Conservation (phyloP, 2,113 vertebrate species). For the Gracilinanus agilis region DNA sequence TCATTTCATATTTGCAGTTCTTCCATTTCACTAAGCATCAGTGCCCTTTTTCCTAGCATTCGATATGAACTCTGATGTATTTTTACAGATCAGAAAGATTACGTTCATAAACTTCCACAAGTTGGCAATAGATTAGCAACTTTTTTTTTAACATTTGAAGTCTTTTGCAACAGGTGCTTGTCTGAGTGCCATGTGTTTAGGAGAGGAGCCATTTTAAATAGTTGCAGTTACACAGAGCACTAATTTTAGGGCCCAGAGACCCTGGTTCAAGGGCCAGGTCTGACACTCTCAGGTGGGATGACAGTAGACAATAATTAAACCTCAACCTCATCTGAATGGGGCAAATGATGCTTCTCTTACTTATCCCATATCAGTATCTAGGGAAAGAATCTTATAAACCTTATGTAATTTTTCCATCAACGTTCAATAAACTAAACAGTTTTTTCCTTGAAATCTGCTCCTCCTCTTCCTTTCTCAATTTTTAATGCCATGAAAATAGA, state of each 20-base stretch:
- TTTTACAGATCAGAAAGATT: neutral
- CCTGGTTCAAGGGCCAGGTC: neutral
- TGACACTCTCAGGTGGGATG: neutral
- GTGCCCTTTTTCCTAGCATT: neutral
- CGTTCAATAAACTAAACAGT: neutral
- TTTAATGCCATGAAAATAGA: neutral
- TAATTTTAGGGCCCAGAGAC: neutral
- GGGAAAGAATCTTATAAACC: neutral
- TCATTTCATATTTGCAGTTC: neutral
- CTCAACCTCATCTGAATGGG: neutral
- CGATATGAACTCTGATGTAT: neutral
- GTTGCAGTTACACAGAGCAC: neutral
- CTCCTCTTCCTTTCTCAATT: neutral
- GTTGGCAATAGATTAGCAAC: neutral
- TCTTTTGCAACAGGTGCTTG: neutral
- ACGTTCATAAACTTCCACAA: neutral
- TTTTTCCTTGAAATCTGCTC: neutral
- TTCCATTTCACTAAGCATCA: neutral
- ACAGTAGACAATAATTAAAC: neutral
- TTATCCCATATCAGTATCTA: neutral
- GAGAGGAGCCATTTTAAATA: slow-evolving; percentile 10
- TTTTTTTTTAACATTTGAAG: slow-evolving; percentile 48
- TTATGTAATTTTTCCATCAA: neutral
- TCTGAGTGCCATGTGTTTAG: slow-evolving; percentile 4
- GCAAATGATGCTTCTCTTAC: neutral